Evolutionary conservation across 2,797 vertebrate genomes (phyloP), one percentile per base, ranked within the genome.

Genomic region (Oophaga sylvatica): DNA sequence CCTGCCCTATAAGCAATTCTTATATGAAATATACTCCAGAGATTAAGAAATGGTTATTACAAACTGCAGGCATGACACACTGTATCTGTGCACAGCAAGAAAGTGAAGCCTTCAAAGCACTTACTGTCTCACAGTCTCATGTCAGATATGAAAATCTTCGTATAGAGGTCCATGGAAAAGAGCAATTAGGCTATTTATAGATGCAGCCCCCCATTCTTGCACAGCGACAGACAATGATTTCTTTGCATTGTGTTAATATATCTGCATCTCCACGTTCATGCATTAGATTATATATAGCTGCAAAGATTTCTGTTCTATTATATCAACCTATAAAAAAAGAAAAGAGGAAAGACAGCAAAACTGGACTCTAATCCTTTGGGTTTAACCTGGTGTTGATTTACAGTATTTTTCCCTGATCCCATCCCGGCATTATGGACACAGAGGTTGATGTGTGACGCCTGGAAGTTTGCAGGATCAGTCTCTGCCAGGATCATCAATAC

Each of bases 401-500:
- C 1, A 56, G 5, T 76, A 75, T 82, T 35, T 57, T 76, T n/a
- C 35, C 0, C 41, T 22, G 22, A 80, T 85, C 17, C 29, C 29
- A 22, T 80, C n/a, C 19, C 57, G 68, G 45, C 83, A 81, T 71
- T 59, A 62, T 65, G 29, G 57, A 85, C 48, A 67, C 16, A 20
- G 87, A 65, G 53, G 67, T 53, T 75, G 78, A 19, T 22, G 78
- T 45, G 70, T 29, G 45, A 76, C 10, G 29, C 78, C 70, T 29
- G 16, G 67, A 63, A 13, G 45, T 41, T 48, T 35, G 35, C 71
- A 86, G 17, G 83, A 88, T 88, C 87, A 53, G 53, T 85, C 83
- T 89, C 59, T 85, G 83, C 77, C 83, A 86, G 56, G 29, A 82
- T 86, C 83, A 78, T 89, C 87, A 63, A 89, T 89, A 86, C 22